Evolutionary conservation across 2,797 vertebrate species (phyloP).

Genomic region (Austrolebias charrua): DNA sequence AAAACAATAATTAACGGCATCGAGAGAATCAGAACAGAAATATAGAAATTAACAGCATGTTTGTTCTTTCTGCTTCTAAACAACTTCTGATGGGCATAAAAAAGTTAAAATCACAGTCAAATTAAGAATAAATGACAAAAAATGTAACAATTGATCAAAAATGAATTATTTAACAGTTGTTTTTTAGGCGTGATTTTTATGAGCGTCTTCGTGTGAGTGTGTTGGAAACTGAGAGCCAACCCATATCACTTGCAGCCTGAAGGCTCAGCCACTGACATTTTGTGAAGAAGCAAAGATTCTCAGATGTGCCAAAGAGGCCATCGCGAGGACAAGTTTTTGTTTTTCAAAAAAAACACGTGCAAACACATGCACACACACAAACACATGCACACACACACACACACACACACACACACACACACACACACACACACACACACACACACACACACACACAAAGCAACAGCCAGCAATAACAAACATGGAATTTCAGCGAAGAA

Average conservation of each 20-base stretch:
- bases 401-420: too few relatives aligned
- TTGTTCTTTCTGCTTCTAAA: not conserved
- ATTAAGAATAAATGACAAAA: not conserved
- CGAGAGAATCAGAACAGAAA: constrained; percentile 19
- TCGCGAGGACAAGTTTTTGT: constrained; percentile 60
- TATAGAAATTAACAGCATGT: not conserved
- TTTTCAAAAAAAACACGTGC: too few relatives aligned
- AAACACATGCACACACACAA: constrained; percentile 12
- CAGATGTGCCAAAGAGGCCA: constrained; percentile 67
- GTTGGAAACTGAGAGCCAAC: constrained; percentile 53
- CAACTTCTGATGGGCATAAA: too few relatives aligned
- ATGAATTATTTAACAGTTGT: not conserved
- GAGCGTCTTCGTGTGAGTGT: not conserved
- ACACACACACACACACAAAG: too few relatives aligned
- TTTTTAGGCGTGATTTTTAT: constrained; percentile 10
- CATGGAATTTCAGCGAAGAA: constrained; percentile 45
- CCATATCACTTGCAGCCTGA: constrained; percentile 58
- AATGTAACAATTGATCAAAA: not conserved
- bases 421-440: too few relatives aligned
- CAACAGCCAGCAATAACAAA: constrained; percentile 56
- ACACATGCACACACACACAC: constrained; percentile 7
- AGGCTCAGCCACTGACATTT: constrained; percentile 62
- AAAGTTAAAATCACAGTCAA: not conserved
- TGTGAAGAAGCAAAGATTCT: constrained; percentile 62
- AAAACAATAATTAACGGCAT: constrained; percentile 40